Base-by-base conservation (phyloP, 2,113 vertebrate genomes). In the Rhynchopsitta pachyrhyncha region DNA sequence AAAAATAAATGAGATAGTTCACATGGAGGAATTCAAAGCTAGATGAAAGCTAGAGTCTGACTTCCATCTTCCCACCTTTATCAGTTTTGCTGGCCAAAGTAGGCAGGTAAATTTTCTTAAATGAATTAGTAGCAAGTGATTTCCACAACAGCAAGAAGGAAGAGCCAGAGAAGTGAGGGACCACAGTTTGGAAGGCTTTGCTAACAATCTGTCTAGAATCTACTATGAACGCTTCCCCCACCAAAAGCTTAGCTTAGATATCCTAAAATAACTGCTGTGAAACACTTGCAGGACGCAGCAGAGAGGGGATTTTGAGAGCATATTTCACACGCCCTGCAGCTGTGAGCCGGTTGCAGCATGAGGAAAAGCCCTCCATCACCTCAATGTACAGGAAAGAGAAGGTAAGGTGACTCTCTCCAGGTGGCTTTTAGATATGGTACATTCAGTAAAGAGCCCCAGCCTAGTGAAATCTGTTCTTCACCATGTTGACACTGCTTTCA, bases 311-410 rank as follows among this genome's bases (percentile, higher is more conserved):
- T 91, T 77, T 19, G 64, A 82, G 46, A 90, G 49, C 10, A 2
- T 35, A 6, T 87, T 94, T 92, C 81, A 75, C 74, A 87, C 95
- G 42, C 10, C 44, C 62, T 77, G 92, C 57, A 68, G 55, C 98
- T 81, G 98, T 98, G 94, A 93, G 97, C 62, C 46, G 88, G 64
- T 97, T 96, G 28, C 94, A 97, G 93, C 83, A 99, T 98, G 98
- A 98, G 92, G 98, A 98, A 86, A 94, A 98, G 8, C 17, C 81
- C 59, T 95, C 96, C 79, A 90, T 94, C 86, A 96, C 97, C 7
- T 95, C 95, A 86, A 98, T 96, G 94, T 44, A 97, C 69, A 63
- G 44, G 49, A 97, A 97, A 31, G 86, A 96, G 62, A 98, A 98
- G 98, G 99, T 99, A 93, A 96, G 97, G 23, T 18, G 7, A 80